Base-by-base conservation (phyloP, 2,113 vertebrate species). In the Carollia perspicillata region DNA sequence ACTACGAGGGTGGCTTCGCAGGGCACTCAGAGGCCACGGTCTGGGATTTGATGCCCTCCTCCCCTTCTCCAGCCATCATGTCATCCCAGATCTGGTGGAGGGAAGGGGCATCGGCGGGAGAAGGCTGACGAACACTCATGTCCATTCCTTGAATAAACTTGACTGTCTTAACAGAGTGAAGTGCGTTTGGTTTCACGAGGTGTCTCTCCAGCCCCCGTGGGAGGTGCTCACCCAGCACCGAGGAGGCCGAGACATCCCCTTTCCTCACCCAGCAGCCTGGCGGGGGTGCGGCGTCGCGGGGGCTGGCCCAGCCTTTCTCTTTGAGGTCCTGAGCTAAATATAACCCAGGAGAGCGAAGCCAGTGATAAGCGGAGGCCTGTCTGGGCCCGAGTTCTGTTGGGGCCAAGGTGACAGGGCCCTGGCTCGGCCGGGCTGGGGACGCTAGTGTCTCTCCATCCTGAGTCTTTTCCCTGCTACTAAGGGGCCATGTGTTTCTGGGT, bases 71-170 rank as follows among this genome's bases (percentile, higher is more conserved):
- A 0, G 1, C 44, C 44, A 65, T 35, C 88, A 60, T 75, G n/a
- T 91, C 65, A 35, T 53, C 51, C 63, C 66, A 88, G 42, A 12
- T 65, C 23, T 60, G 85, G 49, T 51, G 89, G 90, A 95, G 90
- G 96, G 77, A 91, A 42, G 90, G 96, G 60, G 58, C 72, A 80
- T 40, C 3, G 49, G 47, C 3, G 55, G 55, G 28, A 28, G 23
- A 49, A 44, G 51, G 53, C 44, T n/a, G 63, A 66, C 7, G 30
- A 13, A 78, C 72, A 75, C 58, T 83, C 20, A 0, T 10, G 11
- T 80, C 91, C 97, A 96, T 98, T 98, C 97, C 97, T 8, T 79
- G 93, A 98, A 98, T 98, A 98, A 98, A 98, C 49, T 95, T 96
- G 97, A 97, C 95, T 92, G 3, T 97, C 94, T 90, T 78, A 89